phyloP scores from a whole-genome alignment of 64 coral and sea anemone genomes.

The Cladopsammia gracilis region DNA sequence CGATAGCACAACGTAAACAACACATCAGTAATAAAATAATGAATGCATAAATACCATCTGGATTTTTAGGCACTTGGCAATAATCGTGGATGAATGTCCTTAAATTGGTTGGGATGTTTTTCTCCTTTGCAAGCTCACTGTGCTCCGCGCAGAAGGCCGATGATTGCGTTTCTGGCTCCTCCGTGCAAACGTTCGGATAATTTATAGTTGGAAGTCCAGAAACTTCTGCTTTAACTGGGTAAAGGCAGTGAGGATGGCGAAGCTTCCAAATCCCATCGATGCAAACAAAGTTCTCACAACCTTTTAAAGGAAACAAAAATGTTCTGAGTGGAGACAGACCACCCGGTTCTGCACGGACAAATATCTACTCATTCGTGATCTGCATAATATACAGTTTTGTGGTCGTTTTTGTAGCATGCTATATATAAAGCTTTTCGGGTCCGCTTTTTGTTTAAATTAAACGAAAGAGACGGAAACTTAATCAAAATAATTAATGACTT shows the following conservation, averaged over 20 bases:
- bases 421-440: constrained; percentile 20
- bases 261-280: constrained; percentile 53
- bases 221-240: constrained; percentile 15
- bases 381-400: constrained; percentile 9
- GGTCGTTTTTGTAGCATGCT: constrained; percentile 12
- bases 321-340: not conserved
- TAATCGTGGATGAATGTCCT: constrained; percentile 34
- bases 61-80: constrained; percentile 1
- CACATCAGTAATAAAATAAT: not conserved
- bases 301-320: not conserved
- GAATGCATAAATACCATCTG: not conserved
- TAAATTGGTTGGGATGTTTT: constrained; percentile 27
- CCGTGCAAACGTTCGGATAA: constrained; percentile 36
- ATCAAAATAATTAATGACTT: not conserved
- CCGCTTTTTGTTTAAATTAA: not conserved
- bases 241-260: constrained; percentile 27
- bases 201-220: constrained; percentile 24
- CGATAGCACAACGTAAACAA: not conserved
- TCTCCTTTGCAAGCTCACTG: not conserved
- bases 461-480: not conserved
- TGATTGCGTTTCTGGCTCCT: constrained; percentile 4
- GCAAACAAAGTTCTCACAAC: constrained; percentile 31
- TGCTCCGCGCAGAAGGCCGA: constrained; percentile 33
- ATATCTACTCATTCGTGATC: constrained; percentile 5
- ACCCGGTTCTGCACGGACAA: not conserved